phyloP scores from a whole-genome alignment of 2,113 vertebrate species.

The Sapayoa aenigma region DNA sequence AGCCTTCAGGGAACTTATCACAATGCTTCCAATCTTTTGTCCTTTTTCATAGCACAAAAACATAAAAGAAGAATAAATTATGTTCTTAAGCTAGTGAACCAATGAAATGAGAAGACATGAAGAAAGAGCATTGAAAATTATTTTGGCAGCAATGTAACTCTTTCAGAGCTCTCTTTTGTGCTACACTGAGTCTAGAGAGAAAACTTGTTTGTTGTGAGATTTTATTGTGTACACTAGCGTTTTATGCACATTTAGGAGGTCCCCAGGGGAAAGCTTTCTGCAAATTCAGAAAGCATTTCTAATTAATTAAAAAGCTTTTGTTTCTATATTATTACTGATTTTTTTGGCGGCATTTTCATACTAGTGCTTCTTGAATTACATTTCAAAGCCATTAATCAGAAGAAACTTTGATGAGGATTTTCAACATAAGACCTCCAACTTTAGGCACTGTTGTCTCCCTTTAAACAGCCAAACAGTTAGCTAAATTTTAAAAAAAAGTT shows the following conservation, averaged over 20 bases:
- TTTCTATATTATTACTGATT: neutral
- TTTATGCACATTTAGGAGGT: neutral
- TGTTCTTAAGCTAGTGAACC: neutral
- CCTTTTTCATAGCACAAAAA: neutral
- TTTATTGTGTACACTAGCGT: neutral
- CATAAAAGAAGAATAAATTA: neutral
- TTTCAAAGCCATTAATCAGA: neutral
- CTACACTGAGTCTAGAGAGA: neutral
- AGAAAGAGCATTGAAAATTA: neutral
- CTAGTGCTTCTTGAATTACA: neutral
- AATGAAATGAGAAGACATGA: neutral
- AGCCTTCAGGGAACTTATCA: neutral
- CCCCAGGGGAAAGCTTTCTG: neutral
- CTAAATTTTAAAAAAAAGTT: neutral
- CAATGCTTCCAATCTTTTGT: neutral
- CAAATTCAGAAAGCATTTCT: neutral
- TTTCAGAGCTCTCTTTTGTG: neutral
- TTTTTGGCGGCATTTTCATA: neutral
- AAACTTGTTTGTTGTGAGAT: neutral
- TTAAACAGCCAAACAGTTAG: neutral
- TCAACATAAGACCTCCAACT: neutral
- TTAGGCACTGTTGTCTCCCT: neutral
- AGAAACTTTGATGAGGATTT: neutral
- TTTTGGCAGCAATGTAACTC: neutral
- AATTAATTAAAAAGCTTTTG: conserved; percentile 26